A percentile compares a stretch with the other conserved stretches of the same genome.
These are phyloP conservation scores for Carettochelys insculpta DNA, from an alignment of 2,113 vertebrate species.

Conservation along the genomic window DNA sequence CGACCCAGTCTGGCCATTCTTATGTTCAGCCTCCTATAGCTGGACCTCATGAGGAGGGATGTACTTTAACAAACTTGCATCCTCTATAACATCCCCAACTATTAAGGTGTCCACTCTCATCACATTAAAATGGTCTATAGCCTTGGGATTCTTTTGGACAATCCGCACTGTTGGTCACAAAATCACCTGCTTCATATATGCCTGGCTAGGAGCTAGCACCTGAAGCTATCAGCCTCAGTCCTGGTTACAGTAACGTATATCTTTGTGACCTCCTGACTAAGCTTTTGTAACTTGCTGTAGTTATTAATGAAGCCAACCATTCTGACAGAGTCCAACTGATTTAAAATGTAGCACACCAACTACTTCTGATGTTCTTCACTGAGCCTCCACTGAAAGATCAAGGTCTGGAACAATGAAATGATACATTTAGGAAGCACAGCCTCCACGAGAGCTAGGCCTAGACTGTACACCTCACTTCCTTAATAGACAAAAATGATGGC, in stretches of 20 bases:
- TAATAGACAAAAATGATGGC: neutral
- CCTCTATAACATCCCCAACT: neutral
- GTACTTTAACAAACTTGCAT: neutral
- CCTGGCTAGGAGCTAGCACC: neutral
- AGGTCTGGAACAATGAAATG: neutral
- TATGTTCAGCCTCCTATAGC: neutral
- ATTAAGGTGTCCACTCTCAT: rapidly evolving
- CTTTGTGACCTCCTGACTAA: neutral
- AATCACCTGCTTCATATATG: neutral
- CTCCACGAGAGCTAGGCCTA: neutral
- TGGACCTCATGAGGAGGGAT: neutral
- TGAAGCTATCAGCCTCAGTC: neutral
- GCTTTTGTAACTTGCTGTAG: neutral
- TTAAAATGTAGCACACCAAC: neutral
- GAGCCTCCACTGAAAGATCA: neutral
- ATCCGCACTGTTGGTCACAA: rapidly evolving
- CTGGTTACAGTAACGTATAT: neutral
- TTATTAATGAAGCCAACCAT: neutral
- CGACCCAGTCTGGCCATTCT: no score
- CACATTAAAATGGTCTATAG: neutral
- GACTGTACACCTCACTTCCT: neutral
- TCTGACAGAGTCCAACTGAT: neutral
- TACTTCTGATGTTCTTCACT: neutral
- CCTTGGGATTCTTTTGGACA: neutral
- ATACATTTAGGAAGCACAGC: neutral